Base-by-base conservation (phyloP, 2,888 invertebrate genomes). In the Pecten maximus region DNA sequence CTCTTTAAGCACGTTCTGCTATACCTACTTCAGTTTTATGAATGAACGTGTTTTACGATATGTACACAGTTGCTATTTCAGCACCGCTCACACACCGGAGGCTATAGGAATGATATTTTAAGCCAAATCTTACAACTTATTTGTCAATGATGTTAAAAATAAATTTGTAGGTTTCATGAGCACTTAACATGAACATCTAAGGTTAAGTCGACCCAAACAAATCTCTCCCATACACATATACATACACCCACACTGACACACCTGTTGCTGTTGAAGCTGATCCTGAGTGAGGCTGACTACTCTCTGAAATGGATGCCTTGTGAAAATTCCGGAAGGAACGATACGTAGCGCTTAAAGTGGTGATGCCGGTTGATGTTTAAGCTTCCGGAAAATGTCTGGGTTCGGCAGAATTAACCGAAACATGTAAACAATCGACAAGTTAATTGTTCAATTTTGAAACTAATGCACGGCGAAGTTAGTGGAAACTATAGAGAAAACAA, bases 201-300 rank as follows among this genome's bases (percentile, higher is more conserved):
- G 60, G 28, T 74, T 74, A 74, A 74, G 35, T 74, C 74, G 74
- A 74, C 28, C 74, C 28, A 74, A 74, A 74, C 74, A 74, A 74
- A 74, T 74, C 28, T 10, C 74, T 35, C 10, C 12, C 35, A 10
- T 35, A 15, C 35, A 10, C 8, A 23, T 35, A 35, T 12, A 74
- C 50, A 54, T 54, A 74, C 74, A 35, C 74, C 74, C 74, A 74
- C 74, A 35, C 28, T 35, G 10, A 74, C 23, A 74, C 74, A 74
- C 74, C 74, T 74, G 74, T 35, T 74, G n/a, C 35, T 74, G 74
- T 15, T 28, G 74, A 74, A 74, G 74, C 35, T 10, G 28, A 74
- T 8, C 23, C 28, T 74, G 0, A 74, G 74, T 35, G 74, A 28
- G n/a, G 28, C 60, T 6, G 6, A 28, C 60, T 60, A 28, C 60